Percentiles rank a stretch among this genome's conserved stretches.
These are phyloP conservation scores for Adelges cooleyi DNA, from an alignment of 1,140 invertebrate genomes.

Conservation along the genomic window DNA sequence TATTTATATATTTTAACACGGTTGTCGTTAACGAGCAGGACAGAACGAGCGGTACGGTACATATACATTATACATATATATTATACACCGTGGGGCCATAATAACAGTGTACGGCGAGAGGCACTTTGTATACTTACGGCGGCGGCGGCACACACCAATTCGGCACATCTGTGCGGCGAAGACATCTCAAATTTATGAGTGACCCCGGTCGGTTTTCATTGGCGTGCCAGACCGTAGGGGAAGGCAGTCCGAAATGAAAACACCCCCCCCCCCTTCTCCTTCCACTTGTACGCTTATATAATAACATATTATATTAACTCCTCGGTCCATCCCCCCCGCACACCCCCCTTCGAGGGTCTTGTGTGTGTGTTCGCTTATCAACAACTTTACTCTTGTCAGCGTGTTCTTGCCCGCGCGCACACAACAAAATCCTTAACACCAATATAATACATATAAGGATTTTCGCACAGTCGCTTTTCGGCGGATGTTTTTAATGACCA, in stretches of 20 bases:
- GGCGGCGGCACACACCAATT: constrained; percentile 10
- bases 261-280: neutral
- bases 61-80: neutral
- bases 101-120: neutral
- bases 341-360: neutral
- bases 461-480: neutral
- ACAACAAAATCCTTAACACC: constrained; percentile 6
- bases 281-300: neutral
- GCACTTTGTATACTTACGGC: neutral
- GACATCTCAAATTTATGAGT: constrained; percentile 27
- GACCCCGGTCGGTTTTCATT: constrained; percentile 20
- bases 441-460: neutral
- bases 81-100: neutral
- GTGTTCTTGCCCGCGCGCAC: neutral
- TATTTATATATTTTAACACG: too few relatives aligned
- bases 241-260: constrained; percentile 20
- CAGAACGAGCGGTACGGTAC: neutral
- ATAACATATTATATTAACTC: too few relatives aligned
- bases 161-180: constrained; percentile 26
- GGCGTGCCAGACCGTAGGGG: neutral
- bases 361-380: constrained; percentile 8
- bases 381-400: constrained; percentile 21
- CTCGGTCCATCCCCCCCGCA: neutral
- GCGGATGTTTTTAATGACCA: constrained; percentile 23
- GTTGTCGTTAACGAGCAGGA: constrained; percentile 10